Evolutionary conservation across 2,797 vertebrate species (phyloP), one percentile per base, ranked within the genome.

Genomic region (Coccyzus lansbergi): DNA sequence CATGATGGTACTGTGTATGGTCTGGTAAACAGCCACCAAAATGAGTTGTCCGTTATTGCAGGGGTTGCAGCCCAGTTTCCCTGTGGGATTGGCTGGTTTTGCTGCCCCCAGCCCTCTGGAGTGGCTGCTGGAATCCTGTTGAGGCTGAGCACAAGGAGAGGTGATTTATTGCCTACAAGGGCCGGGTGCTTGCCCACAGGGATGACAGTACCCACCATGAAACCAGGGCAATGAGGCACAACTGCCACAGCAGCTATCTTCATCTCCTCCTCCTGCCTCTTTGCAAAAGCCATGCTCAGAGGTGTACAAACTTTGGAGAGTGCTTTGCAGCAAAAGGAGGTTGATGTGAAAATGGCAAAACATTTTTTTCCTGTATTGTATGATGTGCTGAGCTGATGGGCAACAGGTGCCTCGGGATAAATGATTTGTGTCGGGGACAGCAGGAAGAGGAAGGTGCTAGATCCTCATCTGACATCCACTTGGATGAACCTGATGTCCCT

Each of bases 11-110:
- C 55, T 44, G 86, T 83, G 70, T 48, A 71, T 46, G n/a, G 88
- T 83, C 88, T 96, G 86, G 95, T 97, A 97, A 97, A 94, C 92
- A 92, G 90, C 91, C 93, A 84, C 70, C 63, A 84, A 77, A 91
- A 93, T 21, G 76, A 74, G 95, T 53, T 88, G 91, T 74, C 76
- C 6, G 3, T 78, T 81, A 20, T n/a, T 22, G 48, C 52, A 68
- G 81, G 92, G 81, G 68, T 68, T 94, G 24, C 79, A 75, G 88
- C 60, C 53, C 24, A 0, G 18, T 93, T 93, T 83, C 91, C 72
- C 18, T 34, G 44, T 33, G 48, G 92, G 84, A 70, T 26, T 3
- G 15, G 63, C 14, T 79, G 72, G 10, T 42, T 82, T 72, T 5
- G 7, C 34, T 81, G 42, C 36, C 51, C 42, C 46, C 55, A 49